phyloP scores from a whole-genome alignment of 2,797 vertebrate species.

The Melanotaenia maccullochi region DNA sequence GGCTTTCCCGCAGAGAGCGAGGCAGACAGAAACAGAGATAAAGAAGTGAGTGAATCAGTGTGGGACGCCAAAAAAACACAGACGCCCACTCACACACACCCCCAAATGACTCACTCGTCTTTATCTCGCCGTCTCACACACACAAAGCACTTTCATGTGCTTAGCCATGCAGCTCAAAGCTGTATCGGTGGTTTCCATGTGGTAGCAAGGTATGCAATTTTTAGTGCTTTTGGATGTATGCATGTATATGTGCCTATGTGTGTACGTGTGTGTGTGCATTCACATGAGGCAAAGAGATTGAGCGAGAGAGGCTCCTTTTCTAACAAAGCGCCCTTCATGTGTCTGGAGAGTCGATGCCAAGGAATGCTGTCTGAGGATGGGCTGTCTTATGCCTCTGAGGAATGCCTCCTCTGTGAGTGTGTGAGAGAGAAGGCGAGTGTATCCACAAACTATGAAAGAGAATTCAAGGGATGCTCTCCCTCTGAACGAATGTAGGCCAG shows the following conservation, averaged over 20 bases:
- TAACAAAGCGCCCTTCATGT: conserved; percentile 82
- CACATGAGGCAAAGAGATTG: conserved; percentile 13
- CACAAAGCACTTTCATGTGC: conserved; percentile 52
- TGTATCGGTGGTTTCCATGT: conserved; percentile 38
- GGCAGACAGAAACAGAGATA: conserved; percentile 13
- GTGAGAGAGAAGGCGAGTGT: conserved; percentile 37
- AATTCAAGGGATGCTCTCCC: background rate
- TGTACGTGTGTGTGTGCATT: conserved; percentile 16
- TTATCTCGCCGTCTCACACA: background rate
- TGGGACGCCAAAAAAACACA: conserved; percentile 48
- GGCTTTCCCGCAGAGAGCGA: conserved; percentile 58
- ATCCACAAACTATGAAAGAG: conserved; percentile 34
- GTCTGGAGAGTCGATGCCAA: conserved; percentile 74
- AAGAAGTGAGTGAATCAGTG: conserved; percentile 42
- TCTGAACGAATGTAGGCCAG: background rate
- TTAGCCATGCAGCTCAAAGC: conserved; percentile 55
- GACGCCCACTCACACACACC: conserved; percentile 44
- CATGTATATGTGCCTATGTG: background rate
- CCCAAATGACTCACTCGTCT: conserved; percentile 51
- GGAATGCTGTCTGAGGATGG: conserved; percentile 80
- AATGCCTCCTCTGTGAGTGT: conserved; percentile 64
- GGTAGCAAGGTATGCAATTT: conserved; percentile 50
- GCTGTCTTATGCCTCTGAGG: conserved; percentile 70
- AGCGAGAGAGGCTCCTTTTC: conserved; percentile 47
- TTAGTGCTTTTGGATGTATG: conserved; percentile 30